A percentile compares a stretch with the other conserved stretches of the same genome.
These are phyloP conservation scores for Lasiommata megera DNA, from an alignment of 2,888 invertebrate species.

Conservation along the genomic window DNA sequence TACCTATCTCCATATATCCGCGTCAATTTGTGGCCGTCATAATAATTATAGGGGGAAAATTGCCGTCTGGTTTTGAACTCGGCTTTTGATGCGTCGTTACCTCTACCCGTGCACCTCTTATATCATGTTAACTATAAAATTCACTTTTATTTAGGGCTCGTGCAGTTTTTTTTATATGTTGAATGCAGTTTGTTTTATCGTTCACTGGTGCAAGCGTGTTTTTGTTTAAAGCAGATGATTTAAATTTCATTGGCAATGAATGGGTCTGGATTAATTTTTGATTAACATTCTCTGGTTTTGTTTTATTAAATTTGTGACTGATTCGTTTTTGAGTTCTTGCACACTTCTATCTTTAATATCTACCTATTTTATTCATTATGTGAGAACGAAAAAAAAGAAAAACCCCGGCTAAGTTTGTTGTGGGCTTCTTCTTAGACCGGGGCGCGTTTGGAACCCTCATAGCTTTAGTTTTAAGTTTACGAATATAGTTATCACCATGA, in stretches of 20 bases:
- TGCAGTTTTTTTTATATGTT: background rate
- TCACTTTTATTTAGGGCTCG: conserved; percentile 22
- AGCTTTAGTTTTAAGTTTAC: too few relatives aligned
- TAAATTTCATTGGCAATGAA: background rate
- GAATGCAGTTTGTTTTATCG: background rate
- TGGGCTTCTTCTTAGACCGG: too few relatives aligned
- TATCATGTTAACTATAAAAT: conserved; percentile 27
- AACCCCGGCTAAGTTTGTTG: too few relatives aligned
- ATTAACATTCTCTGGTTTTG: background rate
- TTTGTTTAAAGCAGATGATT: background rate
- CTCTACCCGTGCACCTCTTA: conserved; percentile 20
- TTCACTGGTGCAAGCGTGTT: background rate
- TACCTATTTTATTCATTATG: too few relatives aligned
- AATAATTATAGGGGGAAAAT: conserved; percentile 29
- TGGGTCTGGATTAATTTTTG: background rate
- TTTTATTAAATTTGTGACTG: background rate
- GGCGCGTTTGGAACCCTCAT: too few relatives aligned
- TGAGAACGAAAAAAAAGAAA: too few relatives aligned
- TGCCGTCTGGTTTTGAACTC: conserved; percentile 28
- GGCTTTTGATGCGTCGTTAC: conserved; percentile 29
- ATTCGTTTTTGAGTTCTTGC: background rate
- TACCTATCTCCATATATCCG: conserved; percentile 20
- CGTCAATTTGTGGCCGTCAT: conserved; percentile 29
- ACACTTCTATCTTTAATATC: too few relatives aligned
- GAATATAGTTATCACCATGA: too few relatives aligned